Base-by-base conservation (phyloP, 2,888 invertebrate genomes). In the Mesorhabditis belari region DNA sequence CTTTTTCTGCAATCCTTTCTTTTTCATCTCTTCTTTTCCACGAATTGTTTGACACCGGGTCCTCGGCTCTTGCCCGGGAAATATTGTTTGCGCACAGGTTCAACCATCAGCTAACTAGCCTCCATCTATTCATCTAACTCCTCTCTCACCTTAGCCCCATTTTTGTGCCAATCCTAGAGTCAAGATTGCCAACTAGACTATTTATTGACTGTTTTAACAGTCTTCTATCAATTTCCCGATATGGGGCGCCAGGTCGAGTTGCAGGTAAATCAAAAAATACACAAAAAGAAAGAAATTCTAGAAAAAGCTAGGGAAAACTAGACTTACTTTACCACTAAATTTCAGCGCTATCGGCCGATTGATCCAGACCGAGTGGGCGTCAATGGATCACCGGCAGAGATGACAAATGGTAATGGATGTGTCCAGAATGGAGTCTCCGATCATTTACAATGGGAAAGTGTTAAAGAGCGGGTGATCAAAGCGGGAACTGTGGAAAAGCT, bases 361-460 rank as follows among this genome's bases (percentile, higher is more conserved):
- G 78, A 79, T 56, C 78, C 78, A 29, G 78, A 78, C 66, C 62
- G 70, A 49, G 71, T 67, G 25, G 58, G 51, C 54, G 44, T n/a
- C 44, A 35, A 35, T 17, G 35, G 35, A 12, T n/a, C n/a, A n/a
- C 51, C 53, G 54, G 56, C 59, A 49, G 71, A 74, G 21, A 70
- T 75, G 64, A 64, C 71, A 6, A 51, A 57, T 17, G 65, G 44
- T 9, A 17, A n/a, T n/a, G 44, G 44, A 35, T 9, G 12, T 4
- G 19, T 19, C 21, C 17, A 4, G 28, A 58, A 23, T 51, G 35
- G 25, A 52, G 29, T 27, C 61, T 49, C 23, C 52, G 80, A 78
- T 56, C 93, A 95, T 82, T 85, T 98, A 82, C 95, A 96, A 87
- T 98, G 98, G 98, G 94, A 95, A 85, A 94, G 93, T 49, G 92